phyloP scores from a whole-genome alignment of 2,888 invertebrate genomes.

The Perizoma flavofasciatum region DNA sequence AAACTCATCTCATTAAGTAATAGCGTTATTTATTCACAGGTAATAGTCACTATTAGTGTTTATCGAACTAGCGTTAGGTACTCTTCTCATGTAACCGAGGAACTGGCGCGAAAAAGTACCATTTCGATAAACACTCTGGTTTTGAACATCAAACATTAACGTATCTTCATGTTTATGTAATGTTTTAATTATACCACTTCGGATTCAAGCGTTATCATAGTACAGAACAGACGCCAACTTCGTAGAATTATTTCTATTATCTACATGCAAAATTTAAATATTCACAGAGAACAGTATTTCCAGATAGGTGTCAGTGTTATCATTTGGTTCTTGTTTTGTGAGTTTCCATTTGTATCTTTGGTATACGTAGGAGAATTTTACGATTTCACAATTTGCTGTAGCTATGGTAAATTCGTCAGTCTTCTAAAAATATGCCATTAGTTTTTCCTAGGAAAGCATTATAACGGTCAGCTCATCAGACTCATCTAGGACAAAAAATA shows the following conservation, averaged over 20 bases:
- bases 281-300: slow-evolving; percentile 11
- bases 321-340: slow-evolving; percentile 15
- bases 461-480: no score
- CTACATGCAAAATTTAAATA: slow-evolving; percentile 13
- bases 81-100: slow-evolving; percentile 4
- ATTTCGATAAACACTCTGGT: slow-evolving; percentile 57
- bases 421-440: no score
- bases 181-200: slow-evolving; percentile 57
- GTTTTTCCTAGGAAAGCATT: no score
- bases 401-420: no score
- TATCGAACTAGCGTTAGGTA: neutral
- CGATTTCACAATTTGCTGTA: no score
- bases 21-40: no score
- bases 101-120: slow-evolving; percentile 58
- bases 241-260: slow-evolving; percentile 24
- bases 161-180: slow-evolving; percentile 53
- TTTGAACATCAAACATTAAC: slow-evolving; percentile 58
- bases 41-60: no score
- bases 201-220: slow-evolving; percentile 46
- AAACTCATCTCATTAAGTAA: no score
- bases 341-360: neutral
- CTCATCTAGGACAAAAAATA: neutral
- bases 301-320: slow-evolving; percentile 15
- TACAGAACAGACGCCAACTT: slow-evolving; percentile 35
- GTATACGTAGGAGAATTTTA: no score